phyloP scores from a whole-genome alignment of 2,113 vertebrate species.

The Galemys pyrenaicus region DNA sequence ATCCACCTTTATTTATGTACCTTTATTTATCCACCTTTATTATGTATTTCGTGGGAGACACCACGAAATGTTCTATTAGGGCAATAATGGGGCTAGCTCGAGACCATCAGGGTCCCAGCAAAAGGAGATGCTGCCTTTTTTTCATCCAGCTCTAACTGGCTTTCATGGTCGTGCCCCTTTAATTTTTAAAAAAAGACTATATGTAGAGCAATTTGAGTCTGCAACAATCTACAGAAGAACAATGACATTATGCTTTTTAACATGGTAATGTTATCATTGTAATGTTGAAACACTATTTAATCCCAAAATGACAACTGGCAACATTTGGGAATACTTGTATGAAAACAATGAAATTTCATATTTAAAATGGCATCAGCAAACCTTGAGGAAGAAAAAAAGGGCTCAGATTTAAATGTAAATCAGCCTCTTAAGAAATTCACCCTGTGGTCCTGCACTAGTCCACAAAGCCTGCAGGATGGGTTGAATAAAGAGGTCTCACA shows the following conservation, averaged over 20 bases:
- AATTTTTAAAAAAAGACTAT: neutral
- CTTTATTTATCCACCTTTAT: neutral
- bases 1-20: neutral
- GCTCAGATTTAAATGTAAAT: conserved; percentile 66
- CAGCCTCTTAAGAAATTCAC: conserved; percentile 49
- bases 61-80: neutral
- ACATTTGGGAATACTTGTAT: conserved; percentile 70
- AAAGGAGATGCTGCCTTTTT: neutral
- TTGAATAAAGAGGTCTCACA: neutral
- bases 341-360: conserved; percentile 68
- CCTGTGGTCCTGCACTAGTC: neutral
- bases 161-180: conserved; percentile 34
- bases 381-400: neutral
- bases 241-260: conserved; percentile 60
- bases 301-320: conserved; percentile 63
- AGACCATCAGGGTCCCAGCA: neutral
- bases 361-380: conserved; percentile 63
- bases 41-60: neutral
- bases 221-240: conserved; percentile 58
- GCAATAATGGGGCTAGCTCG: fast-evolving
- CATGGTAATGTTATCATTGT: conserved; percentile 71
- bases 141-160: neutral
- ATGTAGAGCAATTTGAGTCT: conserved; percentile 47
- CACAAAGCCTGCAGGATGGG: neutral
- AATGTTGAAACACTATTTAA: conserved; percentile 60